Base-by-base conservation (phyloP, 2,113 vertebrate species). In the Zingel zingel region DNA sequence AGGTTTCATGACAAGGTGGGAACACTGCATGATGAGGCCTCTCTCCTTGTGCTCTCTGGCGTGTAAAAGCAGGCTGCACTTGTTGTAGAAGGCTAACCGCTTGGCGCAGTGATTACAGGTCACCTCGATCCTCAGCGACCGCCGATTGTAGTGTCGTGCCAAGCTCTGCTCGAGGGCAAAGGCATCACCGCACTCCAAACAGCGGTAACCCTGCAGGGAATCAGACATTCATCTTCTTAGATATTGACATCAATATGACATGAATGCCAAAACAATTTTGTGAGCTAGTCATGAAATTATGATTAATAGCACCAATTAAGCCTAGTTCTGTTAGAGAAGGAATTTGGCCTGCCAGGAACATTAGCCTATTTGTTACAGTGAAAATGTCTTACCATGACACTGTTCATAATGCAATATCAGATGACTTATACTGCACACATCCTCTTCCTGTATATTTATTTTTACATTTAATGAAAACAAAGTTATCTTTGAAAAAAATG, bases 1-100 rank as follows among this genome's bases (percentile, higher is more conserved):
- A 0, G 98, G 97, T 48, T 96, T 92, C 98, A 99, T 99, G 65
- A 99, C 97, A 76, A 99, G 90, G 61, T 99, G 98, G 0, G 98
- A 99, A 82, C 98, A 99, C 94, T 99, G 98, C 98, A 99, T 99
- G 69, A 99, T 97, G 76, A 99, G 92, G 0, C 98, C 98, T 56
- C 94, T 96, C 92, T 99, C 98, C 95, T 99, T 99, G 95, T 99
- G 98, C 90, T 99, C 98, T 0, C 98, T 95, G 4, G 98, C 98
- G 0, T 99, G 98, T 36, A 99, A 89, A 0, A 99, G 96, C 66
- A 99, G 90, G 79, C 98, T 99, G 94, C 98, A 99, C 91, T 99
- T 99, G 96, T 99, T 99, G 93, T 98, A 99, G 94, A 99, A 99
- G 70, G 97, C 97, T 57, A 99, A 85, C n/a, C 98, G 96, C 54